Percentiles rank a stretch among this genome's conserved stretches.
phyloP scores from a whole-genome alignment of 2,797 vertebrate species.

The Lepilemur septentrionalis region DNA sequence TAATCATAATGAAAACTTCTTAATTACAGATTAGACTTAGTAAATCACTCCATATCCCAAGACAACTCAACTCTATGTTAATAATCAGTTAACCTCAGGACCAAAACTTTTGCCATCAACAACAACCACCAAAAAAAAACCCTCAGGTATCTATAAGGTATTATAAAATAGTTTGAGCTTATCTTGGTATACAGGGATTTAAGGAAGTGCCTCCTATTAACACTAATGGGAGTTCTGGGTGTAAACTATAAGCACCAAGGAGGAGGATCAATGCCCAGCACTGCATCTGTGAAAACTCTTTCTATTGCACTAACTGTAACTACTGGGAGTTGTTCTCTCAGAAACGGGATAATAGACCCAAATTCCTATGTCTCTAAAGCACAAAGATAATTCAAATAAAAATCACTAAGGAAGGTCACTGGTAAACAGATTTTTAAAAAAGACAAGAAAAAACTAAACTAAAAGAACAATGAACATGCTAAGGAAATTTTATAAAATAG shows the following conservation, averaged over 20 bases:
- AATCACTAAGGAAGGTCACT: conserved; percentile 64
- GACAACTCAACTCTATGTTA: conserved; percentile 52
- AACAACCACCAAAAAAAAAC: conserved; percentile 42
- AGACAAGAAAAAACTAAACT: conserved; percentile 20
- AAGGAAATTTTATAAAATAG: conserved; percentile 36
- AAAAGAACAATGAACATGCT: conserved; percentile 32
- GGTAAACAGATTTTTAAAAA: conserved; percentile 48
- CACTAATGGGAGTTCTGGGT: conserved; percentile 69
- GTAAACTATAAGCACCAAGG: conserved; percentile 29
- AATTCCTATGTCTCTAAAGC: conserved; percentile 68
- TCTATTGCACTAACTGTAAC: conserved; percentile 51
- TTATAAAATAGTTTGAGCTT: conserved; percentile 45
- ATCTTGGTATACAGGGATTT: conserved; percentile 42
- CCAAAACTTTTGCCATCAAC: conserved; percentile 35
- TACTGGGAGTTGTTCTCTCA: conserved; percentile 68
- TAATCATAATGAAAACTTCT: conserved; percentile 60
- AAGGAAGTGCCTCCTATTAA: conserved; percentile 65
- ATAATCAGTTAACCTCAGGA: neutral
- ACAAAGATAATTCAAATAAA: conserved; percentile 68
- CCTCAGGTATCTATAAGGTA: neutral
- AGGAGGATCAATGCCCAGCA: conserved; percentile 43
- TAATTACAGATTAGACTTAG: conserved; percentile 69
- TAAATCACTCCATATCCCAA: conserved; percentile 68
- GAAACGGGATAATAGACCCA: conserved; percentile 66
- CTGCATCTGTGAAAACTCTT: neutral